phyloP scores from a whole-genome alignment of 2,113 vertebrate species.

The Anoplopoma fimbria region DNA sequence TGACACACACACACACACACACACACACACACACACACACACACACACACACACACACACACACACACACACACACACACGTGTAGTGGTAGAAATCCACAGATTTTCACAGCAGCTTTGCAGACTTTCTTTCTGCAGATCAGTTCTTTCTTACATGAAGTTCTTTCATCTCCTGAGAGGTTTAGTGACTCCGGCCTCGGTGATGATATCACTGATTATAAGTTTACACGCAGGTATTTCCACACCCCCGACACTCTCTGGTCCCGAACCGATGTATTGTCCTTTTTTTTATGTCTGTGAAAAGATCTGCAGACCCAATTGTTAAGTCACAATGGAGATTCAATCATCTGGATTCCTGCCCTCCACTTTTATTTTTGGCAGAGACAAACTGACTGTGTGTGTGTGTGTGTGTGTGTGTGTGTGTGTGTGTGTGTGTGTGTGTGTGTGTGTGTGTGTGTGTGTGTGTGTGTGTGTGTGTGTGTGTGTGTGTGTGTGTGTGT shows the following conservation, averaged over 20 bases:
- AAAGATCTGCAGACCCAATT: conserved; percentile 12
- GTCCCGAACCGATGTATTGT: conserved; percentile 1
- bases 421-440: neutral
- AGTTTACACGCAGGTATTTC: neutral
- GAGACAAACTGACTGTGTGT: neutral
- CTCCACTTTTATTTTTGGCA: conserved; percentile 12
- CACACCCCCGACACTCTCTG: conserved; percentile 11
- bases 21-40: conserved; percentile 25
- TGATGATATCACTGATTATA: neutral
- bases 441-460: conserved; percentile 18
- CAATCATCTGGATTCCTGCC: conserved; percentile 26
- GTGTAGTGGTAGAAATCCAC: conserved; percentile 36
- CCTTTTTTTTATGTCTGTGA: conserved; percentile 16
- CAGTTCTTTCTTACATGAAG: too few species aligned
- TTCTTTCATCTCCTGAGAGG: neutral
- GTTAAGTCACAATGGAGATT: conserved; percentile 33
- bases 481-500: neutral
- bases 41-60: conserved; percentile 16
- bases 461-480: neutral
- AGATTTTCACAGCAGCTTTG: conserved; percentile 6
- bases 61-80: conserved; percentile 14
- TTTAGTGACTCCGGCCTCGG: neutral
- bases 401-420: neutral
- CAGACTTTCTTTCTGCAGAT: too few species aligned
- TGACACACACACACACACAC: conserved; percentile 28